Percentiles rank a stretch among this genome's conserved stretches.
phyloP scores from a whole-genome alignment of 2,888 invertebrate genomes.

The Celastrina argiolus region DNA sequence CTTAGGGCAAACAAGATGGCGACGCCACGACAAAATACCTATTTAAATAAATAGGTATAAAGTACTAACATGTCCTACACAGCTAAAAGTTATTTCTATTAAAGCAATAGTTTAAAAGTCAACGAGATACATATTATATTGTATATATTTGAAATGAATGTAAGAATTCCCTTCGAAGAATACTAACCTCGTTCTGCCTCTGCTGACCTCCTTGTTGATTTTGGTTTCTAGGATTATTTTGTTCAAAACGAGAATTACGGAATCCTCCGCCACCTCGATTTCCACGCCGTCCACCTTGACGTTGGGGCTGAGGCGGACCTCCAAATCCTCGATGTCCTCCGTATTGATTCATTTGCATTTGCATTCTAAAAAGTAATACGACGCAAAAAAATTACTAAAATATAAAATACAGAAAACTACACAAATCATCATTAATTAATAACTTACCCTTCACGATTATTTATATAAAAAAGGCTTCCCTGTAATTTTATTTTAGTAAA shows the following conservation, averaged over 20 bases:
- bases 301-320: slow-evolving; percentile 69
- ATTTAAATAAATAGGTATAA: background rate
- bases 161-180: background rate
- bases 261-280: slow-evolving; percentile 53
- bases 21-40: background rate
- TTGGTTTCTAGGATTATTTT: slow-evolving; percentile 47
- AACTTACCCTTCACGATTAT: background rate
- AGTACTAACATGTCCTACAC: background rate
- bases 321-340: slow-evolving; percentile 72
- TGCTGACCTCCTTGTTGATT: slow-evolving; percentile 69
- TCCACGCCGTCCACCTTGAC: slow-evolving; percentile 62
- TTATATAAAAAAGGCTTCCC: background rate
- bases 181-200: slow-evolving; percentile 60
- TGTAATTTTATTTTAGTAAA: background rate
- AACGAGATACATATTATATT: too few species aligned
- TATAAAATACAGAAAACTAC: background rate
- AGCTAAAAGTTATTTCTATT: too few species aligned
- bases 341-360: slow-evolving; percentile 70
- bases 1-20: background rate
- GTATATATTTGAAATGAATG: background rate
- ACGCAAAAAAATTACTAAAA: background rate
- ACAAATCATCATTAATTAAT: background rate
- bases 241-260: slow-evolving; percentile 67
- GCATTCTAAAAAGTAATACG: slow-evolving; percentile 42
- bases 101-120: too few species aligned